Evolutionary conservation across 2,888 invertebrate genomes (phyloP), one percentile per base, ranked within the genome.

Genomic region (Sialis fuliginosa): DNA sequence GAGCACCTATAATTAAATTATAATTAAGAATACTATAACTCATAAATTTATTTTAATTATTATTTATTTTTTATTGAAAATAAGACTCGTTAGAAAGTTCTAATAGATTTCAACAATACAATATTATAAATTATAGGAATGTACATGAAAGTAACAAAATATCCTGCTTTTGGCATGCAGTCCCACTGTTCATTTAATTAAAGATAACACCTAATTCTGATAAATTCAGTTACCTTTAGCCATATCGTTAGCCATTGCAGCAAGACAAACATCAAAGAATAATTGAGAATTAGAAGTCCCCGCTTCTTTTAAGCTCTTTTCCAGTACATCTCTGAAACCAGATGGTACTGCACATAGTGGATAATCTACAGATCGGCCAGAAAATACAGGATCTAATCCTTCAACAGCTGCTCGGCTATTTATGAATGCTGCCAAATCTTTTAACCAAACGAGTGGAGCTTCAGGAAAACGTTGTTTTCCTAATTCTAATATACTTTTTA

Each of bases 161-260:
- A 22, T 22, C n/a, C n/a, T n/a, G 4, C 2, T 22, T 22, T 22
- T 22, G 22, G 22, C 22, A 22, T 22, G 4, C 22, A 22, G 22
- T 22, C 4, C 22, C 22, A 22, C 22, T 22, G 4, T 22, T 4
- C 22, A 22, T 4, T 22, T 22, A 22, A 22, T 22, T 22, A 22
- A 2, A 22, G 22, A 4, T 2, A 4, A 22, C 22, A 22, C 22
- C 22, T 2, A 40, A 22, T 22, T 22, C 22, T 22, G 22, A 22
- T 4, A 2, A 22, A 2, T 22, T 4, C 2, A 22, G 58, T 57
- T 59, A 66, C 79, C 79, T 68, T 78, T 81, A 44, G 75, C 75
- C 71, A 85, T 74, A 55, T 83, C 82, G 55, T 75, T 77, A 5
- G 80, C 79, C 68, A 86, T 71, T 10, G 77, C 70, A 6, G 77